phyloP scores from a whole-genome alignment of 1,140 invertebrate species.

The Limonius californicus region DNA sequence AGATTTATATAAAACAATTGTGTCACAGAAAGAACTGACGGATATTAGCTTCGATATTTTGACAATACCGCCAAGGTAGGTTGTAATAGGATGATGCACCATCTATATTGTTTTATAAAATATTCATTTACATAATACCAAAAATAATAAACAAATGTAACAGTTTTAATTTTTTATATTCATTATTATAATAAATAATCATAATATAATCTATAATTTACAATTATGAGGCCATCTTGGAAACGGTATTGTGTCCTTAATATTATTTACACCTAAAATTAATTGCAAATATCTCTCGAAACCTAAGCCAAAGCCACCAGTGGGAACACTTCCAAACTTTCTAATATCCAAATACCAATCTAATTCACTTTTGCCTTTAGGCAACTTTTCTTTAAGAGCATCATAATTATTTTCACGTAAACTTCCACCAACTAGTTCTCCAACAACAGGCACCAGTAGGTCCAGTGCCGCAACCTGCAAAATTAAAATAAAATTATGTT shows the following conservation, averaged over 20 bases:
- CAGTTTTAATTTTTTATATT: too few species aligned
- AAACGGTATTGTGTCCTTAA: slow-evolving; percentile 93
- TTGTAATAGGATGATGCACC: too few species aligned
- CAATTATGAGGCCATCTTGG: slow-evolving; percentile 90
- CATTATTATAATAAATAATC: too few species aligned
- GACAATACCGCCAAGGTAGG: too few species aligned
- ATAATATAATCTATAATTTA: slow-evolving; percentile 64
- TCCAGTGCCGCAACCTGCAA: slow-evolving; percentile 80
- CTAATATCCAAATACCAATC: slow-evolving; percentile 92
- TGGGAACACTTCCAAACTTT: slow-evolving; percentile 82
- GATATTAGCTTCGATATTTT: too few species aligned
- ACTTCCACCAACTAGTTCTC: slow-evolving; percentile 92
- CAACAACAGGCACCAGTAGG: slow-evolving; percentile 80
- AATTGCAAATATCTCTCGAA: slow-evolving; percentile 89
- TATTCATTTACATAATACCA: too few species aligned
- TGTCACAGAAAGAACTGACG: too few species aligned
- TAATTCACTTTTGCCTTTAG: slow-evolving; percentile 53
- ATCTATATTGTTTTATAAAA: too few species aligned
- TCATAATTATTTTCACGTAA: slow-evolving; percentile 80
- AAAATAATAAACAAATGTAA: too few species aligned
- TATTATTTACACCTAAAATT: slow-evolving; percentile 76
- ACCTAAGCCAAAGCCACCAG: slow-evolving; percentile 93
- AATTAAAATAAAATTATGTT: slow-evolving; percentile 23
- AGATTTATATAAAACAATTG: too few species aligned
- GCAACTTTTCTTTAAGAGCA: slow-evolving; percentile 59